A percentile compares a stretch with the other conserved stretches of the same genome.
Evolutionary conservation across 2,113 vertebrate genomes (phyloP).

Genomic region (Paramormyrops kingsleyae): DNA sequence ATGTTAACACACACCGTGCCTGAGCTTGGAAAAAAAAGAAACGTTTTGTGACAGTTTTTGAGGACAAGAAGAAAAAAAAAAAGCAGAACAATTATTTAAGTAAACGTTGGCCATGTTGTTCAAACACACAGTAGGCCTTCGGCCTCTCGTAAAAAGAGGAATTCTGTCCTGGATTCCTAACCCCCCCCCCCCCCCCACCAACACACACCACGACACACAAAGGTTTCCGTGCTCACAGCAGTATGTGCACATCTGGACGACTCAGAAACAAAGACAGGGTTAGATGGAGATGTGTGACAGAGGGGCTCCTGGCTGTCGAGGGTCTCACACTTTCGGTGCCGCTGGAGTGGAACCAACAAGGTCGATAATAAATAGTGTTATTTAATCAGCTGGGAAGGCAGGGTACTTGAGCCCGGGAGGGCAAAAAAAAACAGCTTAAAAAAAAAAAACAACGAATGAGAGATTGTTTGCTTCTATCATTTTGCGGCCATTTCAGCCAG

Average conservation of each 20-base stretch:
- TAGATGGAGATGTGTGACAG: background rate
- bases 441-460: background rate
- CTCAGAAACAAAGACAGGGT: background rate
- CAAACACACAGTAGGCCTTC: constrained; percentile 8
- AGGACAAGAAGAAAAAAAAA: background rate
- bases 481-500: constrained; percentile 29
- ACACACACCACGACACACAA: background rate
- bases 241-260: constrained; percentile 1
- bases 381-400: constrained; percentile 28
- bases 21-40: background rate
- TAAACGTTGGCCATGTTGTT: constrained; percentile 9
- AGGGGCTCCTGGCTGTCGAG: background rate
- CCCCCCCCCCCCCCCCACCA: background rate
- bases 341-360: constrained; percentile 20
- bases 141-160: constrained; percentile 1
- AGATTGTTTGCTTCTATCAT: constrained; percentile 20
- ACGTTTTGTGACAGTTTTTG: background rate
- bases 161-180: background rate
- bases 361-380: constrained; percentile 31
- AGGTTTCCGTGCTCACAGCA: background rate
- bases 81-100: constrained; percentile 10
- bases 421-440: background rate
- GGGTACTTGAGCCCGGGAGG: background rate
- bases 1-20: background rate
- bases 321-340: background rate